A percentile compares a stretch with the other conserved stretches of the same genome.
Evolutionary conservation across 2,113 vertebrate species (phyloP).

Genomic region (Trogon melanurus): DNA sequence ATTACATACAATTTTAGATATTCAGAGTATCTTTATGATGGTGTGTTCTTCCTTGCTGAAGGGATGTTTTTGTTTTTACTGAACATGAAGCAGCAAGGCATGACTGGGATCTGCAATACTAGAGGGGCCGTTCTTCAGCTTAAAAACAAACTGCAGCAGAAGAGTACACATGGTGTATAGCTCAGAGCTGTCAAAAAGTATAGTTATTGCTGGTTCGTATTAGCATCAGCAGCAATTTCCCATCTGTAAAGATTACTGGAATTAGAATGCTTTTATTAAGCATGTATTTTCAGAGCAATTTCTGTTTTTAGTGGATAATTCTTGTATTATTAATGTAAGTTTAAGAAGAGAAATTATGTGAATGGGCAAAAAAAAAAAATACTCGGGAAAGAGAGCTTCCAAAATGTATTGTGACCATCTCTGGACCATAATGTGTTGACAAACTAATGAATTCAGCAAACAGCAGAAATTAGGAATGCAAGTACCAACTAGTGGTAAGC

Average conservation of each 20-base stretch:
- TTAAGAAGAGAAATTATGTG: not conserved
- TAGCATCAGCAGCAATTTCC: constrained; percentile 3
- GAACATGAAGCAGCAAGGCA: not conserved
- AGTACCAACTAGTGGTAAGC: not conserved
- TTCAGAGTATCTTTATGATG: not conserved
- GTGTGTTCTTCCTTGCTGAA: not conserved
- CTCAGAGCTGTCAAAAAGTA: not conserved
- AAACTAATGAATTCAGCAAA: not conserved
- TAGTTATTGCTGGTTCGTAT: not conserved
- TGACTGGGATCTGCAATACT: not conserved
- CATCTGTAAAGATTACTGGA: not conserved
- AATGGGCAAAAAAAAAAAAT: not conserved
- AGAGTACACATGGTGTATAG: not conserved
- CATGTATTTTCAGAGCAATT: not conserved
- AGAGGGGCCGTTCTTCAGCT: not conserved
- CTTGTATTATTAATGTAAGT: not conserved
- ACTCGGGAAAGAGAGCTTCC: not conserved
- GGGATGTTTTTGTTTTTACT: not conserved
- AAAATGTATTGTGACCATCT: not conserved
- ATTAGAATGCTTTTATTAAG: not conserved
- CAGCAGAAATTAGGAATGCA: not conserved
- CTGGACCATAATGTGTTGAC: not conserved
- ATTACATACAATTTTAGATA: not conserved
- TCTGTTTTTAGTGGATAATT: not conserved
- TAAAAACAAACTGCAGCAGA: not conserved